Conservation (phyloP, 2,888 invertebrate genomes). For the Elmis aenea region DNA sequence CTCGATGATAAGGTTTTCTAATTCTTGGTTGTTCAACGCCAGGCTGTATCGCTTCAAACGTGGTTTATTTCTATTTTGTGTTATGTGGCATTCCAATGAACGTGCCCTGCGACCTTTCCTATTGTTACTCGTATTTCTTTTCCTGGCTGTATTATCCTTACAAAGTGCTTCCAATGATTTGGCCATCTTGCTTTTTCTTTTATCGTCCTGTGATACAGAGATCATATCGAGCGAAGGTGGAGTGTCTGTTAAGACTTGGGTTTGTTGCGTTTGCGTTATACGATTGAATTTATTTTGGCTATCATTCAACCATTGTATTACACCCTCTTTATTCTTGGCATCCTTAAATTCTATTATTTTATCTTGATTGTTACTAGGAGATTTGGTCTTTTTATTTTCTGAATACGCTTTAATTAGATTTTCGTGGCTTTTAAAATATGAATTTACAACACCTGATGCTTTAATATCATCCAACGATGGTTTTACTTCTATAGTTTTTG, state of each 20-base stretch:
- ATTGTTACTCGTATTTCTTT: too few relatives aligned
- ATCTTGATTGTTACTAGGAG: too few relatives aligned
- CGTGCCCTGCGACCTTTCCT: conserved; percentile 11
- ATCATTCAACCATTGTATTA: conserved; percentile 32
- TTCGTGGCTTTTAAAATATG: conserved; percentile 3
- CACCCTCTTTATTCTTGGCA: conserved; percentile 18
- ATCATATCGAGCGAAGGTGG: conserved; percentile 15
- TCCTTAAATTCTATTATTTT: conserved; percentile 25
- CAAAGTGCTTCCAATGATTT: too few relatives aligned
- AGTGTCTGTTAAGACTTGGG: conserved; percentile 6
- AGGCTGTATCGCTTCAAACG: conserved; percentile 22
- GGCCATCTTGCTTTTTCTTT: conserved; percentile 4
- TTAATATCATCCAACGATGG: conserved; percentile 13
- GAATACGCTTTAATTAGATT: conserved; percentile 13
- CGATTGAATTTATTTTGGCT: conserved; percentile 30
- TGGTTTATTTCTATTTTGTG: conserved; percentile 9
- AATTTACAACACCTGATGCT: conserved; percentile 1
- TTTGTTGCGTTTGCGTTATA: conserved; percentile 28
- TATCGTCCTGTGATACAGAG: conserved; percentile 21
- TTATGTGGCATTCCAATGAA: conserved; percentile 24
- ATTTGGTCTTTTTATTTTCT: conserved; percentile 2
- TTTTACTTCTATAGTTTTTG: too few relatives aligned
- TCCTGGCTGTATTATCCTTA: too few relatives aligned
- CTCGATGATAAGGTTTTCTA: conserved; percentile 27
- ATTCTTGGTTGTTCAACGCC: conserved; percentile 11